Evolutionary conservation across 1,140 invertebrate genomes (phyloP), one percentile per base, ranked within the genome.

Genomic region (Epicauta chinensis): DNA sequence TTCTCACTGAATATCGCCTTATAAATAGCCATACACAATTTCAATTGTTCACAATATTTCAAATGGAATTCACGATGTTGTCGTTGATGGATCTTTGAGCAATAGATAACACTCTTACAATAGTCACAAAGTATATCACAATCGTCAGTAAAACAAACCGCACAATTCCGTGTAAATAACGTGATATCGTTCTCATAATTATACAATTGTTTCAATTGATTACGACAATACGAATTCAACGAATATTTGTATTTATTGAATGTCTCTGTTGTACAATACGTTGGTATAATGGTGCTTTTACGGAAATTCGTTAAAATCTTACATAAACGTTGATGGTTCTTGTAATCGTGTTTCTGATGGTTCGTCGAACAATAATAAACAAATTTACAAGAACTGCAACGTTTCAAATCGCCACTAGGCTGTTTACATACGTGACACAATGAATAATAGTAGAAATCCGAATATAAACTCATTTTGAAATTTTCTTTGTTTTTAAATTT

Each of bases 51-150:
- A 53, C 68, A 70, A 32, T 56, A 41, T 44, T 58, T 53, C 14
- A 51, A 36, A 55, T 68, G 68, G 9, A 15, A 29, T 15, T 55
- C 30, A 48, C 46, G 31, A 37, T 67, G 53, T 29, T 39, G 12
- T 9, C 49, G 11, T 59, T 63, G 17, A 46, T 69, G 67, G 38
- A 61, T 51, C 14, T 38, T 16, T 1, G 59, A 64, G 45, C 67
- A 71, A 58, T 68, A 71, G 41, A 54, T 59, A 7, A 59, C 60
- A 53, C 51, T 62, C n/a, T 54, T 38, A 55, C 67, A 71, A 2
- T 53, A 16, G 7, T 42, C 2, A 51, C 68, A 70, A 23, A 58
- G 53, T 49, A 57, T 53, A 2, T 64, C 16, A 32, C 40, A 15
- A 32, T 61, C 41, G 32, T 12, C 31, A 2, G 53, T 50, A 42